A percentile compares a stretch with the other conserved stretches of the same genome.
Conservation (phyloP, 2,888 invertebrate species). For the Pachydiplax longipennis region DNA sequence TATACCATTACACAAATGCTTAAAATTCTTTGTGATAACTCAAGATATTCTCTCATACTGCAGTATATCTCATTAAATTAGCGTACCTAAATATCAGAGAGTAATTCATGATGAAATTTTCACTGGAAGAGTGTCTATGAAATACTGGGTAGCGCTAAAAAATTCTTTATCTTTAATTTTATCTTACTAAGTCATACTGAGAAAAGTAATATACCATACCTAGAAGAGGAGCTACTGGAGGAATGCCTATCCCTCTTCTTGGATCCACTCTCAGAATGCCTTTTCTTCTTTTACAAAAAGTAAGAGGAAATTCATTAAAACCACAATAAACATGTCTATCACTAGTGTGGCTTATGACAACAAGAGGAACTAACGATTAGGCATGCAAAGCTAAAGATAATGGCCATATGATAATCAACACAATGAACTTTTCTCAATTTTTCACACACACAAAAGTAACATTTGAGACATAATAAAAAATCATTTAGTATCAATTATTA, state of each 20-base stretch:
- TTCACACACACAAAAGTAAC: not conserved
- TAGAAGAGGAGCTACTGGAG: slow-evolving; percentile 66
- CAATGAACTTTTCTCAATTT: not conserved
- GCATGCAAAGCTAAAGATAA: slow-evolving; percentile 27
- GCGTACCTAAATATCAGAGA: too few relatives aligned
- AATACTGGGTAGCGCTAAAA: too few relatives aligned
- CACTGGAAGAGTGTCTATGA: too few relatives aligned
- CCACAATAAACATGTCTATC: slow-evolving; percentile 55
- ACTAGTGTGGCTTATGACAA: not conserved
- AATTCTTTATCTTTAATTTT: too few relatives aligned
- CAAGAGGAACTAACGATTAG: not conserved
- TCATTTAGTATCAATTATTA: not conserved
- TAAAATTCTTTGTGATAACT: too few relatives aligned
- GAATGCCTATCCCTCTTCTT: slow-evolving; percentile 67
- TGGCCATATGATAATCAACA: not conserved
- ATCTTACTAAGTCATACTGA: too few relatives aligned
- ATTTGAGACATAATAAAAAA: not conserved
- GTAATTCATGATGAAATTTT: too few relatives aligned
- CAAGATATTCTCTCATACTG: too few relatives aligned
- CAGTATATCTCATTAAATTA: too few relatives aligned
- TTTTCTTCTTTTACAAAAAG: slow-evolving; percentile 63
- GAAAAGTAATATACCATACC: slow-evolving; percentile 57
- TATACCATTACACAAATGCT: too few relatives aligned
- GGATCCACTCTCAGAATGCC: slow-evolving; percentile 57
- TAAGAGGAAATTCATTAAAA: slow-evolving; percentile 58